Evolutionary conservation across 1,140 invertebrate genomes (phyloP).

Genomic region (Drosophila willistoni): DNA sequence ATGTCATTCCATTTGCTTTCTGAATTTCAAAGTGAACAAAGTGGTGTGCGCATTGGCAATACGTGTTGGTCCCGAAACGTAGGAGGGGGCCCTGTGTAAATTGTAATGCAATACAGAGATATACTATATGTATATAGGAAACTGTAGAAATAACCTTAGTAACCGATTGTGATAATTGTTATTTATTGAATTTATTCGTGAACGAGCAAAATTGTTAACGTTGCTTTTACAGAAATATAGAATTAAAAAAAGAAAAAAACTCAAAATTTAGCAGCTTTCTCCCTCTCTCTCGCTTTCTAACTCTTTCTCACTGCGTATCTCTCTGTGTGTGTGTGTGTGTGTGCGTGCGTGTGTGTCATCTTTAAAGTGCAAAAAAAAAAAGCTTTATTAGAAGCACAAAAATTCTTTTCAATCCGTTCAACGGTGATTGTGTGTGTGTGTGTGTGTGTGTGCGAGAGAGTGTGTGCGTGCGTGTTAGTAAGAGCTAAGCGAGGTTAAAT

Average conservation of each 20-base stretch:
- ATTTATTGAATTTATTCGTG: constrained; percentile 72
- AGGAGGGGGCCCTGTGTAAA: constrained; percentile 35
- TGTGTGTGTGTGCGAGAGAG: neutral
- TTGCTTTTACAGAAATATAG: constrained; percentile 49
- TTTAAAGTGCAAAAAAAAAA: constrained; percentile 51
- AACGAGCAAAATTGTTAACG: constrained; percentile 62
- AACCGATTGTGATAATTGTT: constrained; percentile 75
- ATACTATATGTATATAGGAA: constrained; percentile 23
- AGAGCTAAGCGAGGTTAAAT: constrained; percentile 54
- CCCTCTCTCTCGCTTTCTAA: constrained; percentile 17
- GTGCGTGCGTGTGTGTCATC: constrained; percentile 75
- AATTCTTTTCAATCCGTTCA: constrained; percentile 12
- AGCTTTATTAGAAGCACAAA: neutral
- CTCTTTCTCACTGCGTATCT: constrained; percentile 43
- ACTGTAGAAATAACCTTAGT: constrained; percentile 39
- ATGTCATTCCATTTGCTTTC: constrained; percentile 74
- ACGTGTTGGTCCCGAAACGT: neutral
- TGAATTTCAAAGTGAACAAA: constrained; percentile 74
- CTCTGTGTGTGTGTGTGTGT: constrained; percentile 39
- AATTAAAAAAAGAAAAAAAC: constrained; percentile 53
- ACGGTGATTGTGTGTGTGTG: constrained; percentile 17
- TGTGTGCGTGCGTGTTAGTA: constrained; percentile 27
- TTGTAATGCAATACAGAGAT: constrained; percentile 40
- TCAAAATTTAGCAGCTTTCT: constrained; percentile 50
- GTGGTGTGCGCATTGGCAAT: constrained; percentile 68